Evolutionary conservation across 2,113 vertebrate species (phyloP).

Genomic region (Rallus limicola): DNA sequence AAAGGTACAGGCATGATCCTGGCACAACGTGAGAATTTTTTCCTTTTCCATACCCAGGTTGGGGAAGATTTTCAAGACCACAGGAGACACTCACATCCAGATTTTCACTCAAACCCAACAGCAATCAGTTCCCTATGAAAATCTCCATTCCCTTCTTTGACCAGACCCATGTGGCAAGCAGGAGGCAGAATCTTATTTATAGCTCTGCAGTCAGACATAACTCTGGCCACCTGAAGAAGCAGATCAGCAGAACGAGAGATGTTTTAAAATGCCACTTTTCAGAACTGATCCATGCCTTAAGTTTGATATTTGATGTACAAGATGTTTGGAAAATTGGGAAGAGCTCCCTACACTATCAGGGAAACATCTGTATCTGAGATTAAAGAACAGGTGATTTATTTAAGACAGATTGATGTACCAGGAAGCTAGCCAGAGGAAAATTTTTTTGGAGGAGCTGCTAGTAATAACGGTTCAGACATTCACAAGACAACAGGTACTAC

Average conservation of each 20-base stretch:
- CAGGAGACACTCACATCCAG: not conserved
- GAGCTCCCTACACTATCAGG: conserved; percentile 12
- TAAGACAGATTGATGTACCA: conserved; percentile 7
- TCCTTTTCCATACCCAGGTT: not conserved
- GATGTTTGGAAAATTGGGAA: conserved; percentile 10
- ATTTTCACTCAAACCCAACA: not conserved
- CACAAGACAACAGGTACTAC: not conserved
- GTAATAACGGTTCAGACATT: conserved; percentile 20
- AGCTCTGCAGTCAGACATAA: not conserved
- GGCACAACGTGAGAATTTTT: not conserved
- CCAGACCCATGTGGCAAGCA: conserved; percentile 5
- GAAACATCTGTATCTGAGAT: conserved; percentile 56
- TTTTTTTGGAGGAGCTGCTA: not conserved
- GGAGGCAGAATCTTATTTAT: conserved; percentile 16
- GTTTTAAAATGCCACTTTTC: conserved; percentile 22
- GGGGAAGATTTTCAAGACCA: not conserved
- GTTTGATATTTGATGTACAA: conserved; percentile 31
- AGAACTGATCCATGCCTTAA: not conserved
- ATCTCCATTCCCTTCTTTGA: not conserved
- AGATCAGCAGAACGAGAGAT: not conserved
- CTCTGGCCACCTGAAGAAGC: not conserved
- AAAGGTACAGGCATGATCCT: not conserved
- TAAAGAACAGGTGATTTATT: conserved; percentile 52
- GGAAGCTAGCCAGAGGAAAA: conserved; percentile 25
- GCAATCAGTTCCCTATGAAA: not conserved